A percentile compares a stretch with the other conserved stretches of the same genome.
Conservation (phyloP, 2,113 vertebrate species). For the Alligator sinensis region DNA sequence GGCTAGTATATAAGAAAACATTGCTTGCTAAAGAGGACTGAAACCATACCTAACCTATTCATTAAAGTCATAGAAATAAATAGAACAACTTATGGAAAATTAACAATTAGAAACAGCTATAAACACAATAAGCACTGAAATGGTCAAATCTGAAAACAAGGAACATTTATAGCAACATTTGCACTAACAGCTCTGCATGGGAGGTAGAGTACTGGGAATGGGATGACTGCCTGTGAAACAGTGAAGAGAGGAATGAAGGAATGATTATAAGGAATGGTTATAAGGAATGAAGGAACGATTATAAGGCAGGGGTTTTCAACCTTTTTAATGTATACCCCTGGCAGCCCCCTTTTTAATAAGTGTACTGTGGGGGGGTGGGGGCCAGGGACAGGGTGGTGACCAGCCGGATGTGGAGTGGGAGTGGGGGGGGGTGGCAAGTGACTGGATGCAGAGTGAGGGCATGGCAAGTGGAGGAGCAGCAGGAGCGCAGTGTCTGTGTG, state of each 20-base stretch:
- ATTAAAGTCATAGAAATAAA: background rate
- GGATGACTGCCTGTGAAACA: background rate
- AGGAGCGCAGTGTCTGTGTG: too few relatives aligned
- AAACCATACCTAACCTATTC: background rate
- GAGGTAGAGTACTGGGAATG: background rate
- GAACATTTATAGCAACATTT: background rate
- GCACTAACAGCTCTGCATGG: background rate
- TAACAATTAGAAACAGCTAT: background rate
- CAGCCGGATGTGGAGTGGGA: too few relatives aligned
- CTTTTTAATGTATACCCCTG: too few relatives aligned
- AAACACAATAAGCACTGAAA: background rate
- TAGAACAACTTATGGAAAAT: background rate
- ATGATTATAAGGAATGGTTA: background rate
- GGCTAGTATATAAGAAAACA: background rate
- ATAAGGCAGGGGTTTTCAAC: too few relatives aligned
- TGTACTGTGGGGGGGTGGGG: too few relatives aligned
- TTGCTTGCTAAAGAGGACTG: background rate
- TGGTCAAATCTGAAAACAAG: background rate
- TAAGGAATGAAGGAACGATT: background rate
- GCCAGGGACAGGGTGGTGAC: too few relatives aligned
- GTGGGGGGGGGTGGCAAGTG: too few relatives aligned
- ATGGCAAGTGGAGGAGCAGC: too few relatives aligned
- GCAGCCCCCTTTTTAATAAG: too few relatives aligned
- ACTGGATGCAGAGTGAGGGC: too few relatives aligned
- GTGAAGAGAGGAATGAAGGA: background rate